Base-by-base conservation (phyloP, 2,113 vertebrate genomes). In the Periophthalmodon schlosseri region DNA sequence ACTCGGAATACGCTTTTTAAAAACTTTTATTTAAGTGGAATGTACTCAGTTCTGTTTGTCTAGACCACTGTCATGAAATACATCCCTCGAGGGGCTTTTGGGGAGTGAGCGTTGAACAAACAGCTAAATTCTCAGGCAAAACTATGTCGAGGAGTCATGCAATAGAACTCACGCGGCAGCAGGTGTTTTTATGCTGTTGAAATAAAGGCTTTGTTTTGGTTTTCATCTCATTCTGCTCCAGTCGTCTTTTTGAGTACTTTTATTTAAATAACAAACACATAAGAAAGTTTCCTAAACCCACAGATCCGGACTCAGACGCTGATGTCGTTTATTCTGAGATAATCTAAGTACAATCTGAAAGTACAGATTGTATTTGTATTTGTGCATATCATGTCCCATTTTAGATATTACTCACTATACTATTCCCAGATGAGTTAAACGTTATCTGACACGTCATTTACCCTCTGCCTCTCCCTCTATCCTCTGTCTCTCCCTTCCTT, bases 331-430 rank as follows among this genome's bases (percentile, higher is more conserved):
- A 14, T 12, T 60, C 23, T 9, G 3, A 63, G 81, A 86, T 86
- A 83, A 81, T 56, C 24, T 16, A 49, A 69, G 76, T 60, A 83
- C 83, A 74, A 60, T 18, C 36, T 70, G 75, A 70, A 14, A 60
- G 23, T 2, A 69, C 74, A 63, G 13, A 84, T n/a, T n/a, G n/a
- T n/a, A n/a, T n/a, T n/a, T n/a, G 78, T 87, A 20, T 77, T 77
- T 56, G 23, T 76, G 52, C 64, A 64, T 68, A 81, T 81, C 73
- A 56, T 61, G 61, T 78, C 6, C 56, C 70, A 72, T 76, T 75
- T 74, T 23, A 49, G 64, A 56, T 54, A 2, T 73, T 67, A 75
- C 74, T 87, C 52, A 39, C 87, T 74, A 72, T 7, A n/a, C 58
- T 78, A 18, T 68, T 73, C 70, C 65, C 21, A 64, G 18, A 67